phyloP scores from a whole-genome alignment of 2,888 invertebrate genomes.

The Scotopteryx bipunctaria region DNA sequence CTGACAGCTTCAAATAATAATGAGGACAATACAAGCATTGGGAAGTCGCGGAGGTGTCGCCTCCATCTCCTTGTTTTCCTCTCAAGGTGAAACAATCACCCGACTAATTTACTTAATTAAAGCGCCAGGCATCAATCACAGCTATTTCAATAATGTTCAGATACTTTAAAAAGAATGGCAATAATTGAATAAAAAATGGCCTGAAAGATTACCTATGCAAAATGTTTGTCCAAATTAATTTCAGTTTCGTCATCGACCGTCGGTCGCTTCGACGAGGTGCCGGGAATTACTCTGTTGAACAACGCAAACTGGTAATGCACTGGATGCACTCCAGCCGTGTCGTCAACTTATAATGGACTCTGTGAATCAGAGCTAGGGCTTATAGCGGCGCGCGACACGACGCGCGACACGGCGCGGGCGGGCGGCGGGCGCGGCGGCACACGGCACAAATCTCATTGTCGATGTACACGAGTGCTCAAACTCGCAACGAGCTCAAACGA shows the following conservation, averaged over 20 bases:
- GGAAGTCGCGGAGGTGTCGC: neutral
- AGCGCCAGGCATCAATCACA: slow-evolving; percentile 1
- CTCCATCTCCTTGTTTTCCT: neutral
- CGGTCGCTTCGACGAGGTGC: neutral
- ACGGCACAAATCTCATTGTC: slow-evolving; percentile 20
- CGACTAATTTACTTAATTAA: slow-evolving; percentile 2
- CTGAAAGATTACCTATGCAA: neutral
- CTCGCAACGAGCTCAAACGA: too few relatives aligned
- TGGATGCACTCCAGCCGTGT: slow-evolving; percentile 1
- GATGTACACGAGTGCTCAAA: slow-evolving; percentile 20
- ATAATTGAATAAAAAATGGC: neutral
- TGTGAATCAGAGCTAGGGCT: slow-evolving; percentile 6
- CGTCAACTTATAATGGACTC: neutral
- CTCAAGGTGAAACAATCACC: neutral
- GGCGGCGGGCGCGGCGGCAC: too few relatives aligned
- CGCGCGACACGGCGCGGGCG: too few relatives aligned
- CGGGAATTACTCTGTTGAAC: slow-evolving; percentile 7
- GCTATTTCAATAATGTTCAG: neutral
- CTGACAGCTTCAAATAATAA: slow-evolving; percentile 7
- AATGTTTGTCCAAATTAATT: slow-evolving; percentile 1
- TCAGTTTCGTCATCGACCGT: neutral
- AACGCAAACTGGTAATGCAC: slow-evolving; percentile 10
- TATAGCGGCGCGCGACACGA: slow-evolving; percentile 10
- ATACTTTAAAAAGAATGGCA: neutral
- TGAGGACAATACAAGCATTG: slow-evolving; percentile 13